Percentiles rank a stretch among this genome's conserved stretches.
phyloP scores from a whole-genome alignment of 2,113 vertebrate genomes.

The Clarias batrachus region DNA sequence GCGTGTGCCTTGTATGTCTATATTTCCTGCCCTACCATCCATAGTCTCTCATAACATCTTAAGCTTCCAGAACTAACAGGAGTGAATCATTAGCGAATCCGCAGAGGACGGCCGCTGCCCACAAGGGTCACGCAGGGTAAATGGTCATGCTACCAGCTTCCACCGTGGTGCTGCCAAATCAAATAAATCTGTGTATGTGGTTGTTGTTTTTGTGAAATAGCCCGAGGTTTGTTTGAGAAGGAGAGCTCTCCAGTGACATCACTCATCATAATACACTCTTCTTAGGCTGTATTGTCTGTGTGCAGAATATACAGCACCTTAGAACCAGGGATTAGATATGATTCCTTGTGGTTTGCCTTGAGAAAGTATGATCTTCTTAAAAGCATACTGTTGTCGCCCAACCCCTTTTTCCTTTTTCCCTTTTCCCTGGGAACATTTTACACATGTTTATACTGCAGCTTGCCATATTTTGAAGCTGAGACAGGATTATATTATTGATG shows the following conservation, averaged over 20 bases:
- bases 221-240: background rate
- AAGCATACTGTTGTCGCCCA: background rate
- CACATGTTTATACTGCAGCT: background rate
- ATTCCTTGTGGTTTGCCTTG: slow-evolving; percentile 10
- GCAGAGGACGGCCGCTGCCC: background rate
- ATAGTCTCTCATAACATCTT: background rate
- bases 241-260: background rate
- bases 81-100: slow-evolving; percentile 27
- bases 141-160: slow-evolving; percentile 14
- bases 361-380: background rate
- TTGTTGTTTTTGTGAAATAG: background rate
- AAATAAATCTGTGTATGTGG: slow-evolving; percentile 26
- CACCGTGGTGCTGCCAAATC: slow-evolving; percentile 16
- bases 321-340: slow-evolving; percentile 23
- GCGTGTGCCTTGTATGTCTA: background rate
- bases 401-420: background rate
- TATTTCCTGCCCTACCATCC: background rate
- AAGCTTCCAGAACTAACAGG: background rate
- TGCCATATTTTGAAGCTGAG: background rate
- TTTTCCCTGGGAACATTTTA: slow-evolving; percentile 4
- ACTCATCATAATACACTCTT: slow-evolving; percentile 20
- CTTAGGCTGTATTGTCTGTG: slow-evolving; percentile 24
- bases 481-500: background rate
- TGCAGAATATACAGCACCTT: slow-evolving; percentile 9
- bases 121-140: slow-evolving; percentile 22